Conservation (phyloP, 2,888 invertebrate genomes). For the Agrochola lychnidis region DNA sequence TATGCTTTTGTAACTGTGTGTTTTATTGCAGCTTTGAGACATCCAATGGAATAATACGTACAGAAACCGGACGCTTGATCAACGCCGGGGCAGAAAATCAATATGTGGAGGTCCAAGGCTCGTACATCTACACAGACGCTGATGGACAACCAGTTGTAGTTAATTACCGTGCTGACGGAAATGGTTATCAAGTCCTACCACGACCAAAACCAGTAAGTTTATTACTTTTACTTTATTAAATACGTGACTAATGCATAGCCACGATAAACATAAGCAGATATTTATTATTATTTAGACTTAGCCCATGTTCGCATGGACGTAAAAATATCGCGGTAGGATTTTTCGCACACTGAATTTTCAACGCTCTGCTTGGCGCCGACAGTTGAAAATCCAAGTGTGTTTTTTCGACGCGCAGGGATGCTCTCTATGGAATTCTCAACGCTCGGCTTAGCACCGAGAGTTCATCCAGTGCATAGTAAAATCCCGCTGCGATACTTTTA, state of each 20-base stretch:
- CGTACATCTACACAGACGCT: slow-evolving; percentile 70
- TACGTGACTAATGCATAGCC: not conserved
- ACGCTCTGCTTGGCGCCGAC: too few species aligned
- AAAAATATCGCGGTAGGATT: too few species aligned
- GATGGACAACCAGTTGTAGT: slow-evolving; percentile 66
- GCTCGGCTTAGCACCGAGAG: too few species aligned
- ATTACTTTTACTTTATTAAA: not conserved
- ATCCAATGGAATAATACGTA: slow-evolving; percentile 92
- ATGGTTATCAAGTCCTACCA: slow-evolving; percentile 25
- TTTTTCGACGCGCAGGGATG: too few species aligned
- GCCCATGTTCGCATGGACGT: too few species aligned
- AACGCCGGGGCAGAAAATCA: slow-evolving; percentile 71
- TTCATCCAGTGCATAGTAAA: too few species aligned
- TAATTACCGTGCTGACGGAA: slow-evolving; percentile 63
- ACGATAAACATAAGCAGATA: not conserved
- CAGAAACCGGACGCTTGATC: slow-evolving; percentile 90
- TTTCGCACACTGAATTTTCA: too few species aligned
- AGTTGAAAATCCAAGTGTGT: too few species aligned
- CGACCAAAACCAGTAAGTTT: slow-evolving; percentile 17
- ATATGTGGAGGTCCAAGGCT: slow-evolving; percentile 70
- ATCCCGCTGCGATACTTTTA: too few species aligned
- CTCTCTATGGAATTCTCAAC: too few species aligned
- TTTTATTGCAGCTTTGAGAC: slow-evolving; percentile 90
- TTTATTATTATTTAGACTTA: not conserved
- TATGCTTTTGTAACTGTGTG: not conserved